A percentile compares a stretch with the other conserved stretches of the same genome.
These are phyloP conservation scores for Anableps anableps DNA, from an alignment of 2,797 vertebrate genomes.

Conservation along the genomic window DNA sequence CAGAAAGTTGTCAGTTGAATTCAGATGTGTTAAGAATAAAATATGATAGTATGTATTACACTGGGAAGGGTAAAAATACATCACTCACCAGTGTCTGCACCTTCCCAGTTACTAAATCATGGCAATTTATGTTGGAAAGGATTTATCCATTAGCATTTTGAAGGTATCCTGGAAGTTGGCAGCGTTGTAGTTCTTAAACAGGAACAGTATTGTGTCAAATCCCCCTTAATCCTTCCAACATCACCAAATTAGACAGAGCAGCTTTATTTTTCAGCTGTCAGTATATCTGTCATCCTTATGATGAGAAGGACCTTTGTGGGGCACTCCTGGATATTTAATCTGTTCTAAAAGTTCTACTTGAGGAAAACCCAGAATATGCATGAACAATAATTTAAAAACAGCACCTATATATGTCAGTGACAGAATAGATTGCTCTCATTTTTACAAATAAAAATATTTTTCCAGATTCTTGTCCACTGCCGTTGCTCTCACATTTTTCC, in stretches of 20 bases:
- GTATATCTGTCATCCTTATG: slow-evolving; percentile 33
- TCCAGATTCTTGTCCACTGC: neutral
- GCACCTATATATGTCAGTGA: neutral
- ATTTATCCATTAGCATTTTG: neutral
- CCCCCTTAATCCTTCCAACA: slow-evolving; percentile 35
- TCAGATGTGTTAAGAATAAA: neutral
- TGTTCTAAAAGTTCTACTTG: slow-evolving; percentile 15
- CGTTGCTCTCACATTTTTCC: neutral
- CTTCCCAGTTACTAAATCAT: neutral
- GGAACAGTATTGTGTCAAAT: slow-evolving; percentile 44
- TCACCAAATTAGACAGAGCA: slow-evolving; percentile 33
- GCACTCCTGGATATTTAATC: slow-evolving; percentile 21
- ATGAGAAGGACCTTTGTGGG: slow-evolving; percentile 26
- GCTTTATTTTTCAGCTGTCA: slow-evolving; percentile 51
- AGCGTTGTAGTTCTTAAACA: slow-evolving; percentile 17
- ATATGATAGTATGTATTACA: neutral
- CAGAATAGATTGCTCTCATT: slow-evolving; percentile 8
- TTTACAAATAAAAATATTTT: neutral
- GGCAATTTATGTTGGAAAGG: neutral
- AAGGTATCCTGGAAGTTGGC: slow-evolving; percentile 35
- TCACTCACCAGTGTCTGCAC: neutral
- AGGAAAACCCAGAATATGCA: slow-evolving; percentile 20
- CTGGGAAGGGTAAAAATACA: neutral
- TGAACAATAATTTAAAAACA: slow-evolving; percentile 26
- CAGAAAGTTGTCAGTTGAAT: neutral